Base-by-base conservation (phyloP, 2,888 invertebrate species). In the Drosophila nr. perissopoda region DNA sequence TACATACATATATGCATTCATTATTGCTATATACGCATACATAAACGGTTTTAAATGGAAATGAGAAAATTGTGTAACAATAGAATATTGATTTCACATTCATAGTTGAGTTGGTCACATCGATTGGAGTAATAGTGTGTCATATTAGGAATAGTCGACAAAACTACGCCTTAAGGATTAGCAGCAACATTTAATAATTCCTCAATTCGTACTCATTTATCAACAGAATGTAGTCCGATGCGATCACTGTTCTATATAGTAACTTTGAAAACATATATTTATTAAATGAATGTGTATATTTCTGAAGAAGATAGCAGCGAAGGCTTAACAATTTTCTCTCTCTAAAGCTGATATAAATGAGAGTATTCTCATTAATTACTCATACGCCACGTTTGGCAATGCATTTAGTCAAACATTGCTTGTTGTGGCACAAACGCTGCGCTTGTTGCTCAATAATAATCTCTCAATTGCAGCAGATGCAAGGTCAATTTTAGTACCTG, bases 371-470 rank as follows among this genome's bases (percentile, higher is more conserved):
- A 5, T n/a, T n/a, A 53, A 65, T 67, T 60, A 38, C 79, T 49
- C 40, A 79, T 73, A 67, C 74, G 67, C 29, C 27, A 4, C 46
- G 29, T 57, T 46, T 27, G 33, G 21, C 57, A 42, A 18, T 52
- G 48, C 60, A 33, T 13, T 34, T 60, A n/a, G 59, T 60, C 46
- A 46, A 51, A 62, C 16, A 31, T 52, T 33, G 21, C 42, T 63
- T 68, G 11, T 49, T 36, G 60, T 38, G 33, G 40, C 42, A 42
- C 18, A 66, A 21, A 4, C 31, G 16, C n/a, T 46, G 51, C 13
- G 16, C 13, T 11, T 61, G 25, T n/a, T 70, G 77, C 75, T 48
- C 31, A 49, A 65, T 51, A 61, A 46, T 29, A 60, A 63, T 78
- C 59, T 18, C 10, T 33, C 42, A 21, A 40, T 27, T 46, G 74